phyloP scores from a whole-genome alignment of 2,113 vertebrate species.

The Cyprinodon variegatus region DNA sequence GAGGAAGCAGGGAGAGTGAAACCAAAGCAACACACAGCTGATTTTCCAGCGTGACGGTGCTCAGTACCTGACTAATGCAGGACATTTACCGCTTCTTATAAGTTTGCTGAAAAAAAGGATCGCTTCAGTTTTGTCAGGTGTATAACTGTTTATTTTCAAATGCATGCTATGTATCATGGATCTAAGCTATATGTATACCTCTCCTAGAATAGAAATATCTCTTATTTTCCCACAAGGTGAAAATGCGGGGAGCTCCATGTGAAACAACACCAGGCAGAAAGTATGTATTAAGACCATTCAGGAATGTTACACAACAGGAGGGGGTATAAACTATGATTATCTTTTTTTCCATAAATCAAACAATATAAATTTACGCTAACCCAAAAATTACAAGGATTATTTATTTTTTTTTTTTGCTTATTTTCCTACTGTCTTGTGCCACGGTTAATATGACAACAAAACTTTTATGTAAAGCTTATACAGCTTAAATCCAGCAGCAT shows the following conservation, averaged over 20 bases:
- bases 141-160: not conserved
- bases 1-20: conserved; percentile 9
- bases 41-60: conserved; percentile 3
- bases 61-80: conserved; percentile 13
- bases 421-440: not conserved
- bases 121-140: not conserved
- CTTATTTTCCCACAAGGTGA: no score
- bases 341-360: not conserved
- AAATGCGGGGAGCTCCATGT: not conserved
- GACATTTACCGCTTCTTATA: conserved; percentile 15
- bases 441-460: not conserved
- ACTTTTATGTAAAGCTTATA: not conserved
- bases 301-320: conserved; percentile 1
- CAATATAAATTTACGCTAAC: not conserved
- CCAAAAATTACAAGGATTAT: not conserved
- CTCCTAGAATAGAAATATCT: no score
- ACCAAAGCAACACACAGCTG: not conserved
- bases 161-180: not conserved
- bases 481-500: not conserved
- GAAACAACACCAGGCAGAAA: not conserved
- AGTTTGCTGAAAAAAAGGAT: conserved; percentile 9
- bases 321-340: not conserved
- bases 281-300: not conserved
- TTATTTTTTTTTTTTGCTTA: not conserved
- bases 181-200: not conserved